Evolutionary conservation across 2,888 invertebrate genomes (phyloP), one percentile per base, ranked within the genome.

Genomic region (Pollenia amentaria): DNA sequence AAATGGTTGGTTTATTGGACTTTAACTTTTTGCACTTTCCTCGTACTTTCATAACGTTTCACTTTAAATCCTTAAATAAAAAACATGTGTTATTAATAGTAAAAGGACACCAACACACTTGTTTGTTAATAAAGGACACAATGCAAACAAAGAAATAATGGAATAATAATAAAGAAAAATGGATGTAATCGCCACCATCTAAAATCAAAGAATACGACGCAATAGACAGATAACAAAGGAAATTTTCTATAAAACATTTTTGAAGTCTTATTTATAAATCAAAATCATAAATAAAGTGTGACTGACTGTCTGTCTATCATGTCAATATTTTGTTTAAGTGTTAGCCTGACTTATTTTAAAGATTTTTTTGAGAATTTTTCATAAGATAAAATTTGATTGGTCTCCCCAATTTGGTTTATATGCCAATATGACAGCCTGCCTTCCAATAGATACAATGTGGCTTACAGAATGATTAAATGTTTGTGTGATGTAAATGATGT

Each of bases 381-480:
- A 70, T 48, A 40, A 53, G n/a, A 80, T 76, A 67, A 48, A 79
- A 18, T 76, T 65, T 84, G 72, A 83, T 77, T 83, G 65, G 46
- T 38, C 42, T 72, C 16, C 42, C 40, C 38, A 40, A 7, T 29
- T 46, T 67, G 44, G 67, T 57, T 57, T 60, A 60, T 51, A 55
- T 80, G 83, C 29, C 67, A 72, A 80, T 53, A 65, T 48, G 42
- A 57, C 29, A 60, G 40, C 14, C 48, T 78, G 48, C n/a, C 48
- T 78, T 42, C n/a, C 21, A 72, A 65, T 57, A n/a, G 38, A 38
- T 75, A 72, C 4, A 46, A 64, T 29, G 12, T 12, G n/a, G 60
- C 10, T 21, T 10, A 29, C 29, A 57, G n/a, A 42, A 14, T 38
- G 10, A 67, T 57, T n/a, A 55, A 38, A 2, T 57, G 10, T 77